phyloP scores from a whole-genome alignment of 2,113 vertebrate genomes.

The Austrofundulus limnaeus region DNA sequence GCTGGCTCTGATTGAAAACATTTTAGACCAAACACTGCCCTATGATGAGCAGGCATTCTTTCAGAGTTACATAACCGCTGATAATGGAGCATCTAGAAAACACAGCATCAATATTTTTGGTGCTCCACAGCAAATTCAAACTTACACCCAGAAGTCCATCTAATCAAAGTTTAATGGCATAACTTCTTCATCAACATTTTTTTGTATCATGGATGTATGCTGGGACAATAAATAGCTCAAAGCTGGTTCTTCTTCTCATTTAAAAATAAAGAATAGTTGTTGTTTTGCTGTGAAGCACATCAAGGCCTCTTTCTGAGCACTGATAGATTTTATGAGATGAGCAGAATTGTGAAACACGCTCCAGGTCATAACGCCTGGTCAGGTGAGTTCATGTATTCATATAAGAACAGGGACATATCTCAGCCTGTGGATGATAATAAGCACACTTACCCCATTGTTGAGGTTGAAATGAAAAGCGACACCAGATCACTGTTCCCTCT shows the following conservation, averaged over 20 bases:
- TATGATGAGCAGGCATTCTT: constrained; percentile 24
- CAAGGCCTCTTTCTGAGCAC: constrained; percentile 15
- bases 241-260: neutral
- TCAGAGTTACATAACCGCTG: constrained; percentile 63
- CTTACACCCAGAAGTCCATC: neutral
- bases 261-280: neutral
- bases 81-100: constrained; percentile 19
- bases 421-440: constrained; percentile 32
- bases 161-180: neutral
- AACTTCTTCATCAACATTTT: neutral
- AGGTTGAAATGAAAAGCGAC: constrained; percentile 53
- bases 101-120: constrained; percentile 1
- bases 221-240: neutral
- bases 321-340: neutral
- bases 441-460: constrained; percentile 76
- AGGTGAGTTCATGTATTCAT: constrained; percentile 41
- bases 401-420: constrained; percentile 34
- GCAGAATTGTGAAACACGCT: neutral
- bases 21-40: constrained; percentile 32
- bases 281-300: constrained; percentile 14
- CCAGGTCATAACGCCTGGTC: constrained; percentile 29
- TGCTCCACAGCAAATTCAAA: neutral
- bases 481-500: constrained; percentile 42
- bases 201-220: neutral
- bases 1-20: constrained; percentile 12